Evolutionary conservation across 2,113 vertebrate genomes (phyloP).

Genomic region (Paralichthys olivaceus): DNA sequence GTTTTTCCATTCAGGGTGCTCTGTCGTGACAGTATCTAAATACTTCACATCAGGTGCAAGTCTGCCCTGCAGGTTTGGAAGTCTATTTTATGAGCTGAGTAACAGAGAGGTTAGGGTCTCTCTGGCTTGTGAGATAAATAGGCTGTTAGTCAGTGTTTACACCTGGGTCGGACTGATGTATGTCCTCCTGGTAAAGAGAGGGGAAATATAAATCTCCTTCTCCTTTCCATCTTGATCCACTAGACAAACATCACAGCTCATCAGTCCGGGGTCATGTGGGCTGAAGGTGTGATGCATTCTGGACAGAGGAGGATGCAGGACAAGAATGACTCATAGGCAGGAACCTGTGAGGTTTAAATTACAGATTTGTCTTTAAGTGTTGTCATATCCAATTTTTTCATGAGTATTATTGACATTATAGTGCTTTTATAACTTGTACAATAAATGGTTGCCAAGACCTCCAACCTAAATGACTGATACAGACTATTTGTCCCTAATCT

Average conservation of each 20-base stretch:
- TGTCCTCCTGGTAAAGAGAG: conserved; percentile 35
- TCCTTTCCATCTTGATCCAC: conserved; percentile 40
- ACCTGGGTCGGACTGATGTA: conserved; percentile 57
- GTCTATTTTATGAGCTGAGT: conserved; percentile 55
- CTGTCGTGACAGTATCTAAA: conserved; percentile 43
- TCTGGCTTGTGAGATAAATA: conserved; percentile 57
- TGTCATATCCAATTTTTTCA: too few relatives aligned
- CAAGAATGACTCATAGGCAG: too few relatives aligned
- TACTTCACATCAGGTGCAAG: conserved; percentile 25
- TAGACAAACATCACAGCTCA: conserved; percentile 35
- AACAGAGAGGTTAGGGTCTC: conserved; percentile 50
- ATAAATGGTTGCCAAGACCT: too few relatives aligned
- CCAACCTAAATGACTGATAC: too few relatives aligned
- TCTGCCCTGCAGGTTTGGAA: conserved; percentile 39
- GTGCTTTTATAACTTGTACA: too few relatives aligned
- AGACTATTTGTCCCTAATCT: too few relatives aligned
- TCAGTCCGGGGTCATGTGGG: neutral
- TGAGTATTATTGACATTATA: too few relatives aligned
- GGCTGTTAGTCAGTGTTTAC: conserved; percentile 58
- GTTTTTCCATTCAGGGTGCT: neutral
- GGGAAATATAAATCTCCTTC: conserved; percentile 53
- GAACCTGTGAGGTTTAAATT: too few relatives aligned
- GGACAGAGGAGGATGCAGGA: too few relatives aligned
- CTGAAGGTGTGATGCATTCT: too few relatives aligned
- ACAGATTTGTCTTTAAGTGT: too few relatives aligned